A percentile compares a stretch with the other conserved stretches of the same genome.
Evolutionary conservation across 1,140 invertebrate species (phyloP).

Genomic region (Dinoponera quadriceps): DNA sequence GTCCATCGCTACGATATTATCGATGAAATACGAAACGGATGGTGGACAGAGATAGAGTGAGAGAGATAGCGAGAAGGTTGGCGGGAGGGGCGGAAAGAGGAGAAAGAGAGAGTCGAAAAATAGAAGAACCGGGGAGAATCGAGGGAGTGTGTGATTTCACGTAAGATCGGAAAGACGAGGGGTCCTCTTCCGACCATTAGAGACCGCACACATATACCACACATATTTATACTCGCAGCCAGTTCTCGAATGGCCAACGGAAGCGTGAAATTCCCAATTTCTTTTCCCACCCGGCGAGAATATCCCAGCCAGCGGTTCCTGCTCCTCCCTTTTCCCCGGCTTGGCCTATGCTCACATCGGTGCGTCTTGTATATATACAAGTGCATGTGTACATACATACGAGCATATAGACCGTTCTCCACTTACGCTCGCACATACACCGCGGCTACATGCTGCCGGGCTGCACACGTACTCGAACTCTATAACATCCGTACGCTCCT

Average conservation of each 20-base stretch:
- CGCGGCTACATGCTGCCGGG: no score
- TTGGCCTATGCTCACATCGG: background rate
- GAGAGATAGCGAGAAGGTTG: background rate
- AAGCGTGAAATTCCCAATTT: slow-evolving; percentile 85
- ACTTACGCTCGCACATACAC: slow-evolving; percentile 2
- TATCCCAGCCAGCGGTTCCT: slow-evolving; percentile 67
- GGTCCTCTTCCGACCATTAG: slow-evolving; percentile 70
- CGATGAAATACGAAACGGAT: slow-evolving; percentile 62
- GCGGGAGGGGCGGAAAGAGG: background rate
- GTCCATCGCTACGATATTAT: slow-evolving; percentile 61
- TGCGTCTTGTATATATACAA: background rate
- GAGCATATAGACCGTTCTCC: background rate
- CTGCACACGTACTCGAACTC: no score
- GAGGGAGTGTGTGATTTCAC: slow-evolving; percentile 58
- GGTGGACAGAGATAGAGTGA: background rate
- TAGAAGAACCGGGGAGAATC: slow-evolving; percentile 41
- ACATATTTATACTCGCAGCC: slow-evolving; percentile 68
- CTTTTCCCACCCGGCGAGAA: slow-evolving; percentile 79
- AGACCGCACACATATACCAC: slow-evolving; percentile 64
- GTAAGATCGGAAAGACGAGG: slow-evolving; percentile 68
- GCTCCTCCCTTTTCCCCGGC: slow-evolving; percentile 6
- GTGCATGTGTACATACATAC: background rate
- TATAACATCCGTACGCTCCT: no score
- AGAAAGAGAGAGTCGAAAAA: slow-evolving; percentile 35
- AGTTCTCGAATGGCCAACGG: slow-evolving; percentile 78